These are phyloP conservation scores for Acanthopagrus latus DNA, from an alignment of 2,797 vertebrate genomes.

Conservation along the genomic window DNA sequence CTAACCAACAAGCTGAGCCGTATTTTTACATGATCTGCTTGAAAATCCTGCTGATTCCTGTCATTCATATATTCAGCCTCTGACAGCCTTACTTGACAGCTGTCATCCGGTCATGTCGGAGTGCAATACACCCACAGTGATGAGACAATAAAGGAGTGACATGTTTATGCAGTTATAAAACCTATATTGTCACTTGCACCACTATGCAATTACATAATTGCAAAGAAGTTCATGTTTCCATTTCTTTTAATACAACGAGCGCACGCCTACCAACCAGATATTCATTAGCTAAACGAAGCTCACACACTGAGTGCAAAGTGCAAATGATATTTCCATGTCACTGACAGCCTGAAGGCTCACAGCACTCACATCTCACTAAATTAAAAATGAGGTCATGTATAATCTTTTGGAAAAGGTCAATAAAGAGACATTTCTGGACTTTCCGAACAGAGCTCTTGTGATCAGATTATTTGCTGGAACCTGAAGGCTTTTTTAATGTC, in stretches of 20 bases:
- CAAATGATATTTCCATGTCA: constrained; percentile 41
- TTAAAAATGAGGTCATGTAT: constrained; percentile 48
- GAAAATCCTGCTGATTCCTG: constrained; percentile 13
- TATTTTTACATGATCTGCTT: constrained; percentile 4
- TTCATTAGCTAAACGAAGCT: constrained; percentile 61
- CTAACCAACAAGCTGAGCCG: neutral
- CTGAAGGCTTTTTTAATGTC: constrained; percentile 38
- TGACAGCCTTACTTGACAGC: constrained; percentile 36
- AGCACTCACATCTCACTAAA: constrained; percentile 50
- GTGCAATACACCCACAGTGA: constrained; percentile 6
- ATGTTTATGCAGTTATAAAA: constrained; percentile 10
- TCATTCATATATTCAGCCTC: constrained; percentile 17
- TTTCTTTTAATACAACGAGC: constrained; percentile 38
- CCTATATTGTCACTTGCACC: neutral
- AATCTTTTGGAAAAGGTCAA: constrained; percentile 58
- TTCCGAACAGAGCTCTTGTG: constrained; percentile 30
- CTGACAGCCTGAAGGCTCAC: constrained; percentile 29
- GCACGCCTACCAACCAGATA: neutral
- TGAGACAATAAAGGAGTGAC: neutral
- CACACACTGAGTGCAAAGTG: constrained; percentile 25
- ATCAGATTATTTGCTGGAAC: constrained; percentile 45
- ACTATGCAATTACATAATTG: constrained; percentile 1
- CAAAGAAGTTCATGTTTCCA: neutral
- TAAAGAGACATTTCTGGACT: constrained; percentile 27
- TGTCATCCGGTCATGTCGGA: constrained; percentile 18